These are phyloP conservation scores for Allacma fusca DNA, from an alignment of 2,888 invertebrate genomes.

Conservation along the genomic window DNA sequence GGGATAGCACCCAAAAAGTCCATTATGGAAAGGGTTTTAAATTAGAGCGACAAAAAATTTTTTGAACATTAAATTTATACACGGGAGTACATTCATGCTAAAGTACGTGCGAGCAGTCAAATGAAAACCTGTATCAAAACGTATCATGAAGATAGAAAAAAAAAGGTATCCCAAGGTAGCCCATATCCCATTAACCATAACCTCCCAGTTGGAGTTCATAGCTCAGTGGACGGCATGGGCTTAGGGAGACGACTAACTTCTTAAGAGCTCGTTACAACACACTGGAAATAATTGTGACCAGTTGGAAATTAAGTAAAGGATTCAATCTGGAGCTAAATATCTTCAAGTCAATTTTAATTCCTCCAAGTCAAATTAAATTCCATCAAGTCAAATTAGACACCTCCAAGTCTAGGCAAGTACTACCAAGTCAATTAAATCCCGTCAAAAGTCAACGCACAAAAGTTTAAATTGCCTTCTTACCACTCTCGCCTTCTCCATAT, in stretches of 20 bases:
- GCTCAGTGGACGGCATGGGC: neutral
- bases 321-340: too few relatives aligned
- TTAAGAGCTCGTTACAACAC: neutral
- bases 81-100: neutral
- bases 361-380: too few relatives aligned
- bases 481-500: too few relatives aligned
- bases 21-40: constrained; percentile 47
- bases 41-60: constrained; percentile 48
- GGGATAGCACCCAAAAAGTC: constrained; percentile 45
- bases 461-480: too few relatives aligned
- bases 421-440: too few relatives aligned
- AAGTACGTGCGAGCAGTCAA: constrained; percentile 2
- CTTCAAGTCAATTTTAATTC: too few relatives aligned
- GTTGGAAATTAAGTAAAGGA: neutral
- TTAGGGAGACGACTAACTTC: neutral
- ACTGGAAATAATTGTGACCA: too few relatives aligned
- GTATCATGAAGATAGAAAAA: neutral
- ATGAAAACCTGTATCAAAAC: constrained; percentile 1
- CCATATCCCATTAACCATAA: constrained; percentile 30
- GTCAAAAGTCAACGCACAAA: too few relatives aligned
- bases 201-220: constrained; percentile 40
- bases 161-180: constrained; percentile 14
- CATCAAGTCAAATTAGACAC: too few relatives aligned
- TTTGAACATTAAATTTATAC: constrained; percentile 42
- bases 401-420: too few relatives aligned